Evolutionary conservation across 2,797 vertebrate species (phyloP).

Genomic region (Cottoperca gobio): DNA sequence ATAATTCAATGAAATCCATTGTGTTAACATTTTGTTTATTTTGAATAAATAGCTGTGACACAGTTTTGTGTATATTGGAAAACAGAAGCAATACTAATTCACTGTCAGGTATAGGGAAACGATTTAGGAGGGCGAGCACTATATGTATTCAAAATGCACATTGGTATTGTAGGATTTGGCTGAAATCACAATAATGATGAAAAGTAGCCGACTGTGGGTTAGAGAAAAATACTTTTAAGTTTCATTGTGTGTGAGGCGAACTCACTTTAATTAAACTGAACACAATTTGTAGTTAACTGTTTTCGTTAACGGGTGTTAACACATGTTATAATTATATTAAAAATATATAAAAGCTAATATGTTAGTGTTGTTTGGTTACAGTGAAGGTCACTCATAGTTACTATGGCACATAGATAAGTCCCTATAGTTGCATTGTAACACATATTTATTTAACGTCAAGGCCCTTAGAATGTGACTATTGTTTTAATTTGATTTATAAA

Average conservation of each 20-base stretch:
- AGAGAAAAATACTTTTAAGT: too few species aligned
- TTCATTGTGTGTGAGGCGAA: too few species aligned
- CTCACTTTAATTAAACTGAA: background rate
- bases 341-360: background rate
- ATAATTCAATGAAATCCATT: background rate
- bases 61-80: background rate
- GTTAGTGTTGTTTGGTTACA: background rate
- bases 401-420: background rate
- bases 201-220: too few species aligned
- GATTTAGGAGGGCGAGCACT: too few species aligned
- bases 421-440: background rate
- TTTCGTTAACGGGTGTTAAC: background rate
- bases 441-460: background rate
- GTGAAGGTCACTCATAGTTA: background rate
- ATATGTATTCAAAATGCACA: too few species aligned
- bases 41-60: background rate
- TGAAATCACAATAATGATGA: too few species aligned
- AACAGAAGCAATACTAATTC: too few species aligned
- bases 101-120: too few species aligned
- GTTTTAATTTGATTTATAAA: background rate
- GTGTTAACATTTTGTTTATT: background rate
- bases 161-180: too few species aligned
- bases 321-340: background rate
- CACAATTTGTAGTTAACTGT: background rate
- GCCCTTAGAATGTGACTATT: rapidly evolving